Evolutionary conservation across 2,113 vertebrate species (phyloP), one percentile per base, ranked within the genome.

Genomic region (Pelusios castaneus): DNA sequence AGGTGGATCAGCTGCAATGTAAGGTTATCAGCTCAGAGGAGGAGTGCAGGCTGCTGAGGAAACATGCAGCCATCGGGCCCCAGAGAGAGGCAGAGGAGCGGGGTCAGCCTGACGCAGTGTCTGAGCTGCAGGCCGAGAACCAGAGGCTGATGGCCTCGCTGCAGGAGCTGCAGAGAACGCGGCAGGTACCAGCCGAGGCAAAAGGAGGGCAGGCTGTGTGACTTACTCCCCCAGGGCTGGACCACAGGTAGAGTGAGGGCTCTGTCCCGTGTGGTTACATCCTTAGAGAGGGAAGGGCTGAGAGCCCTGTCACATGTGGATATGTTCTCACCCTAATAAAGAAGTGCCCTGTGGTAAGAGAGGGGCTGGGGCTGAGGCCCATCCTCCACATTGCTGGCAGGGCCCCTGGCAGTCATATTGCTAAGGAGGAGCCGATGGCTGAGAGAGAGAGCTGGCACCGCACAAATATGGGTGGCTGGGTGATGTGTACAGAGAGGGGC

Each of bases 1-100:
- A 99, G 99, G 98, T 99, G n/a, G 99, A 99, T 78, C 98, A 99
- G 94, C 98, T 99, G 17, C 98, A 98, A 88, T 98, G 98, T 95
- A 99, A 98, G 93, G 95, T 99, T 89, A 96, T 93, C 54, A 92
- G 92, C 60, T 97, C 99, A 31, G 98, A 98, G 79, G 97, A 97
- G 76, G 97, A 98, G 38, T 96, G 95, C 2, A 52, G 80, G 1
- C 88, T 98, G 81, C 94, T 97, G 70, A 58, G 52, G 31, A 97
- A 89, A 77, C 95, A 82, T 58, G 87, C 80, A 0, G 82, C 2
- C 2, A 88, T 12, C 0, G 78, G 1, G 3, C 89, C 29, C 88
- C 98, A 91, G 96, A 95, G 82, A 22, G 97, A 97, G 58, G 87
- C 70, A 1, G 95, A 95, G 84, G 95, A 97, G 78, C 90, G 73